Evolutionary conservation across 1,140 invertebrate genomes (phyloP).

Genomic region (Pteromalus puparum): DNA sequence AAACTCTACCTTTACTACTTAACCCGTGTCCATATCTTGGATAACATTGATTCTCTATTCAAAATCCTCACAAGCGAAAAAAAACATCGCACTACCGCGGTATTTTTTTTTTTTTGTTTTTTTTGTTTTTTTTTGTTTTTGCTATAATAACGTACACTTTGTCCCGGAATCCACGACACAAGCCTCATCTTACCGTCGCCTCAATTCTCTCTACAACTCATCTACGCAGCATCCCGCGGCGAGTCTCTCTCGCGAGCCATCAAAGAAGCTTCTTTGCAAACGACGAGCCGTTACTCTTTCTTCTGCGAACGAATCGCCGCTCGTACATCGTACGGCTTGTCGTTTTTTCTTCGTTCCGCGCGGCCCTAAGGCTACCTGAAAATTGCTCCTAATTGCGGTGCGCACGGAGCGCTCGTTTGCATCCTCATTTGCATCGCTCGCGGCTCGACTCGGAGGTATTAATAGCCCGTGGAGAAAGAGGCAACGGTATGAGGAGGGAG

Average conservation of each 20-base stretch:
- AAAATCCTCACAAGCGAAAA: too few species aligned
- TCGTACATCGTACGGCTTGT: neutral
- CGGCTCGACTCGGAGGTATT: slow-evolving; percentile 12
- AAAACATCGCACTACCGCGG: too few species aligned
- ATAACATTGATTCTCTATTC: too few species aligned
- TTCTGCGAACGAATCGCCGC: neutral
- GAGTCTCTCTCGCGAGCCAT: neutral
- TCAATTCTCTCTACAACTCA: neutral
- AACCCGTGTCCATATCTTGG: too few species aligned
- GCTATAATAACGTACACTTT: too few species aligned
- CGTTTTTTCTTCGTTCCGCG: neutral
- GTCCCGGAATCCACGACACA: too few species aligned
- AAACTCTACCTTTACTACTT: neutral
- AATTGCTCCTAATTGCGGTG: slow-evolving; percentile 37
- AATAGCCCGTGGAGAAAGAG: slow-evolving; percentile 22
- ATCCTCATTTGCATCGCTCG: slow-evolving; percentile 42
- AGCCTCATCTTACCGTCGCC: neutral
- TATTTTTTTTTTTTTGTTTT: too few species aligned
- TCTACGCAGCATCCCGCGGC: neutral
- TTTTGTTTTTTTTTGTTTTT: too few species aligned
- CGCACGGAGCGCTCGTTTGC: slow-evolving; percentile 24
- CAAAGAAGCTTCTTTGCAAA: neutral
- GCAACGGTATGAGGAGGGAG: neutral
- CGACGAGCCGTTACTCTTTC: neutral
- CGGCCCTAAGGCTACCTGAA: neutral